phyloP scores from a whole-genome alignment of 2,888 invertebrate genomes.

The Orchesellides sinensis region DNA sequence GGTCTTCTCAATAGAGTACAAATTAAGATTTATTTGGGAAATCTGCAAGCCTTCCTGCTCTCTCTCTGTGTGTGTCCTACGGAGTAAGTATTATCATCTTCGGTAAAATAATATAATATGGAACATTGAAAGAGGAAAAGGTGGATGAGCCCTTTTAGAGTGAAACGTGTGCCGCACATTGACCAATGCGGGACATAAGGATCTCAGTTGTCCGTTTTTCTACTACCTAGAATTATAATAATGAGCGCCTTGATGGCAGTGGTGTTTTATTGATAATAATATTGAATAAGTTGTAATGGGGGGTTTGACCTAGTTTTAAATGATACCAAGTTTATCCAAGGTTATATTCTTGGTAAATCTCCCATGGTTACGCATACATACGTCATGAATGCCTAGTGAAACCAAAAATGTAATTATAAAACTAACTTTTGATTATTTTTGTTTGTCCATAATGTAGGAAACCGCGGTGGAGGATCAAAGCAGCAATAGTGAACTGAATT shows the following conservation, averaged over 20 bases:
- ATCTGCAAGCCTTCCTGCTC: constrained; percentile 54
- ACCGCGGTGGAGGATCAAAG: constrained; percentile 73
- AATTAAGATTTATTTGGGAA: constrained; percentile 68
- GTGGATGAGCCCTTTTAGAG: not conserved
- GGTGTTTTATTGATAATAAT: too few species aligned
- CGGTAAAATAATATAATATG: too few species aligned
- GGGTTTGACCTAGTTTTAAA: too few species aligned
- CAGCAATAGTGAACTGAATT: constrained; percentile 74
- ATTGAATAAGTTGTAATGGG: too few species aligned
- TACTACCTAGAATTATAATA: not conserved
- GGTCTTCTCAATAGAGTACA: constrained; percentile 65
- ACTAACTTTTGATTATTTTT: not conserved
- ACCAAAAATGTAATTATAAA: not conserved
- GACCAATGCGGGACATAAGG: constrained; percentile 26
- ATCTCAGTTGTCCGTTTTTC: too few species aligned
- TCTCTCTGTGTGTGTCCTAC: constrained; percentile 15
- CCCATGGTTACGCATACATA: too few species aligned
- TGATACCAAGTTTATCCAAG: too few species aligned
- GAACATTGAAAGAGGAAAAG: not conserved
- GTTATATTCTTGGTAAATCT: too few species aligned
- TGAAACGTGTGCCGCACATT: constrained; percentile 12
- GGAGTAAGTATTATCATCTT: too few species aligned
- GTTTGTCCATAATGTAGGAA: constrained; percentile 58
- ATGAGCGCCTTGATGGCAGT: constrained; percentile 13
- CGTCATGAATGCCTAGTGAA: too few species aligned